A percentile compares a stretch with the other conserved stretches of the same genome.
phyloP scores from a whole-genome alignment of 35 echinoderm and acorn worm species.

The Hemicentrotus pulcherrimus region DNA sequence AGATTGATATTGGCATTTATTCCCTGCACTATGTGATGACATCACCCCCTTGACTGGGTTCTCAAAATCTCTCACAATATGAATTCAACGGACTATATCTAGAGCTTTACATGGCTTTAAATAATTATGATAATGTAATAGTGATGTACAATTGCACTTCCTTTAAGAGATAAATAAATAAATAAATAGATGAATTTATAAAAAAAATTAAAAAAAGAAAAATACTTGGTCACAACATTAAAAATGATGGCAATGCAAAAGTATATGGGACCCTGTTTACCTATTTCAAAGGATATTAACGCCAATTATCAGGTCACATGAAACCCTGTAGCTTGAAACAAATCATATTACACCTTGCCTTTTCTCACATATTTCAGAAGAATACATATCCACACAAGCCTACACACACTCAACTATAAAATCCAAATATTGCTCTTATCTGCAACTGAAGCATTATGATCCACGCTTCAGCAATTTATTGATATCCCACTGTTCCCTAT shows the following conservation, averaged over 20 bases:
- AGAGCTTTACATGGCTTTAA: too few relatives aligned
- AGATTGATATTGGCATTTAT: too few relatives aligned
- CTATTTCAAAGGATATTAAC: neutral
- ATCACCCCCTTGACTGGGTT: too few relatives aligned
- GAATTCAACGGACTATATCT: too few relatives aligned
- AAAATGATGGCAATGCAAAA: neutral
- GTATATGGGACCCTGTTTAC: neutral
- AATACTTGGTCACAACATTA: too few relatives aligned
- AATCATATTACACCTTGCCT: neutral
- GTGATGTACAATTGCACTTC: neutral
- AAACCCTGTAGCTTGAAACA: too few relatives aligned
- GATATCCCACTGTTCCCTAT: neutral
- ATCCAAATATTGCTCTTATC: neutral
- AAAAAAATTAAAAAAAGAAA: neutral
- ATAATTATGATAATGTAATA: neutral
- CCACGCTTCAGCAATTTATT: neutral
- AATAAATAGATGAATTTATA: neutral
- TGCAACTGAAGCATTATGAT: neutral
- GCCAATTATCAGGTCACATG: too few relatives aligned
- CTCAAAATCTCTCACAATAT: too few relatives aligned
- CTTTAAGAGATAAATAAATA: neutral
- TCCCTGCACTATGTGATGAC: too few relatives aligned
- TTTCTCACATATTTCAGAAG: neutral
- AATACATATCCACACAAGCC: neutral
- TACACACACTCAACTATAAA: neutral